Evolutionary conservation across 2,888 invertebrate genomes (phyloP).

Genomic region (Ophion obscuratus): DNA sequence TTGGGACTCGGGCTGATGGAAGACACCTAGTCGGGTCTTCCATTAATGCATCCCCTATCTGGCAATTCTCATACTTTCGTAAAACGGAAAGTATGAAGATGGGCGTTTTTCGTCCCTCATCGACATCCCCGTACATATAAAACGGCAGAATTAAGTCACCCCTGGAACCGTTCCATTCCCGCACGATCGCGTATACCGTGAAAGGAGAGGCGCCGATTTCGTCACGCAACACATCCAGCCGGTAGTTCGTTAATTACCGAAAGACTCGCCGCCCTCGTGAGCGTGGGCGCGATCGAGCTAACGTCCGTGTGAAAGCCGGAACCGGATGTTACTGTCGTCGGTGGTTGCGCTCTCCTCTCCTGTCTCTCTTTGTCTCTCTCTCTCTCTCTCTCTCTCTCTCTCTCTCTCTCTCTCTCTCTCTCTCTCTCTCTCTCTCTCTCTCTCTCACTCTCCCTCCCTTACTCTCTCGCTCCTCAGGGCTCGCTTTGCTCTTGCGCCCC

Average conservation of each 20-base stretch:
- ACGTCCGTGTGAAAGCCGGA: constrained; percentile 73
- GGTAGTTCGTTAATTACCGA: constrained; percentile 78
- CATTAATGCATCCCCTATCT: too few species aligned
- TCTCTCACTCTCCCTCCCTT: too few species aligned
- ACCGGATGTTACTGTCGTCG: constrained; percentile 82
- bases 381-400: too few species aligned
- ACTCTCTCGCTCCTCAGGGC: not conserved
- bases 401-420: too few species aligned
- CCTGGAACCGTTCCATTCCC: not conserved
- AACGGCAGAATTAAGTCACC: not conserved
- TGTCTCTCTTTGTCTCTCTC: constrained; percentile 26
- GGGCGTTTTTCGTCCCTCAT: not conserved
- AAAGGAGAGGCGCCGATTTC: constrained; percentile 42
- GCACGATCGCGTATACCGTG: not conserved
- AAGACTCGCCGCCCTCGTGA: constrained; percentile 69
- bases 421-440: too few species aligned
- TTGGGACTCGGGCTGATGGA: not conserved
- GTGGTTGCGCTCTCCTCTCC: constrained; percentile 69
- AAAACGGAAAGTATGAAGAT: not conserved
- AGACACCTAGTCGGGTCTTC: not conserved
- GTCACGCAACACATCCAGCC: constrained; percentile 58
- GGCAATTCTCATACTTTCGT: too few species aligned
- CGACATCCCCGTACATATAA: not conserved
- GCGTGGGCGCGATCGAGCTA: constrained; percentile 69
- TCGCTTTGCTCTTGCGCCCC: constrained; percentile 19